Evolutionary conservation across 2,888 invertebrate genomes (phyloP).

Genomic region (Neoscelio sp.): DNA sequence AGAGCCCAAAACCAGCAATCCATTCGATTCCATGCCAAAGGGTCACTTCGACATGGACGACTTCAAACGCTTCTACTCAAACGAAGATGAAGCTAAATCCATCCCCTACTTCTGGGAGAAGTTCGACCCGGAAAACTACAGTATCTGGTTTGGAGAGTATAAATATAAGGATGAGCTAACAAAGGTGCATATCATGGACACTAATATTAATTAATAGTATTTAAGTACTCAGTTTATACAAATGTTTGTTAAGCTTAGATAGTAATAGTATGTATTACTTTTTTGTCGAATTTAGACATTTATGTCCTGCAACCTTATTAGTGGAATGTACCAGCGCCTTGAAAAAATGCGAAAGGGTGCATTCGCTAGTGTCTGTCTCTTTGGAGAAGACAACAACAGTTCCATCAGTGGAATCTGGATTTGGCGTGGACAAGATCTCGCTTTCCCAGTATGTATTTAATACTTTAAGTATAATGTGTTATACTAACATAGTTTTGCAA

Average conservation of each 20-base stretch:
- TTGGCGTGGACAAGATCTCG: slow-evolving; percentile 98
- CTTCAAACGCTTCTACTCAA: slow-evolving; percentile 98
- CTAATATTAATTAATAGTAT: not conserved
- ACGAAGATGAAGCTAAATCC: slow-evolving; percentile 96
- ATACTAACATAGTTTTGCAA: too few relatives aligned
- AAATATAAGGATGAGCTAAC: slow-evolving; percentile 96
- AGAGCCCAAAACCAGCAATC: slow-evolving; percentile 95
- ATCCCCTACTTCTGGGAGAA: slow-evolving; percentile 99
- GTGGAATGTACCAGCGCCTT: slow-evolving; percentile 98
- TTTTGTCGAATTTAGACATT: too few relatives aligned
- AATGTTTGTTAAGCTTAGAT: not conserved
- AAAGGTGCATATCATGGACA: too few relatives aligned
- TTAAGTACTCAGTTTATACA: slow-evolving; percentile 5
- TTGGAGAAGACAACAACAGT: slow-evolving; percentile 96
- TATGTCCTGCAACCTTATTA: slow-evolving; percentile 99
- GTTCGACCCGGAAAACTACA: slow-evolving; percentile 97
- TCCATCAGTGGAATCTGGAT: slow-evolving; percentile 98
- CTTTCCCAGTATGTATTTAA: slow-evolving; percentile 87
- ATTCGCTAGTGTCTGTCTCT: slow-evolving; percentile 96
- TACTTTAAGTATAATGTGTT: too few relatives aligned
- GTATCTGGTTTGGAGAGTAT: slow-evolving; percentile 99
- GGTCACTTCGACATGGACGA: slow-evolving; percentile 98
- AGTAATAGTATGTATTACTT: too few relatives aligned
- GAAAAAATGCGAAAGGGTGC: slow-evolving; percentile 99
- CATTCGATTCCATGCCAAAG: slow-evolving; percentile 95